phyloP scores from a whole-genome alignment of 1,140 invertebrate species.

The Euura saliciscinereae region DNA sequence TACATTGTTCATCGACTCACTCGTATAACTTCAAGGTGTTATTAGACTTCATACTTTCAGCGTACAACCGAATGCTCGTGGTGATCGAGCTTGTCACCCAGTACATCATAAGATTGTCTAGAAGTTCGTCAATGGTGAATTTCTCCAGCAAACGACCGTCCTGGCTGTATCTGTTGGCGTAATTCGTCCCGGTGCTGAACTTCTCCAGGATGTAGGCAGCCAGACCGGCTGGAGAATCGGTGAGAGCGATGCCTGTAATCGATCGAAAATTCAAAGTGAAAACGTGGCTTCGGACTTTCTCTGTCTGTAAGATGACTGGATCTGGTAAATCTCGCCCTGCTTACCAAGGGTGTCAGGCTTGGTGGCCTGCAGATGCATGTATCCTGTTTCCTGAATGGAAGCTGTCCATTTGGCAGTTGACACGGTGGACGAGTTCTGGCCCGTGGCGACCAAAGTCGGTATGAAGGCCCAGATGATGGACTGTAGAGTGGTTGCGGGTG shows the following conservation, averaged over 20 bases:
- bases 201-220: conserved; percentile 88
- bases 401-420: too few species aligned
- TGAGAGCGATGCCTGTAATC: conserved; percentile 64
- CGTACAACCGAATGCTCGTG: conserved; percentile 77
- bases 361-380: conserved; percentile 84
- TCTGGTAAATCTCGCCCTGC: background rate
- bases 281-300: background rate
- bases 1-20: conserved; percentile 43
- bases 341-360: conserved; percentile 90
- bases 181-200: conserved; percentile 80
- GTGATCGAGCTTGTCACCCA: conserved; percentile 81
- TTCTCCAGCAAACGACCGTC: conserved; percentile 77
- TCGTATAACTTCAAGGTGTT: conserved; percentile 54
- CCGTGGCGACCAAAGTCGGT: conserved; percentile 65
- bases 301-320: background rate
- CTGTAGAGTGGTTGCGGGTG: conserved; percentile 54
- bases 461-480: conserved; percentile 61
- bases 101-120: conserved; percentile 91
- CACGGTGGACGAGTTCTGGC: conserved; percentile 60
- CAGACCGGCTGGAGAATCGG: conserved; percentile 74
- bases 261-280: background rate
- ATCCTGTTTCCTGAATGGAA: conserved; percentile 83
- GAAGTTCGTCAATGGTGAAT: conserved; percentile 74
- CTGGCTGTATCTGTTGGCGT: conserved; percentile 56
- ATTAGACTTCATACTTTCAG: conserved; percentile 65